Evolutionary conservation across 2,888 invertebrate species (phyloP), one percentile per base, ranked within the genome.

Genomic region (Stramonita haemastoma): DNA sequence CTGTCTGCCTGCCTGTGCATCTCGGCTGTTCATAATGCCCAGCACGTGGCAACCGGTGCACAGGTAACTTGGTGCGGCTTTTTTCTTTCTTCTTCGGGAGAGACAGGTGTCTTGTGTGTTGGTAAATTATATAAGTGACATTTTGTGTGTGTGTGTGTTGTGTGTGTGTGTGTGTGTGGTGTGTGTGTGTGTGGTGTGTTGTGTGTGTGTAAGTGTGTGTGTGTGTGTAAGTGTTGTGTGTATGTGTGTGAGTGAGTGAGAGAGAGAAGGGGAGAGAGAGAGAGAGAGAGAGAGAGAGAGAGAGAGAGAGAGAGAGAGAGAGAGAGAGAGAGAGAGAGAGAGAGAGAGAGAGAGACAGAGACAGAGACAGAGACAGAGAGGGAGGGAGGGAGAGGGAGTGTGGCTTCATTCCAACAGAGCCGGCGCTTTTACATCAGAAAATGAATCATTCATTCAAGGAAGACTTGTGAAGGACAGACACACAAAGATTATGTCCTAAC

Each of bases 191-290:
- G 86, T 85, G 46, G 85, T 36, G 85, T 46, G 85, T 46, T 0
- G 86, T 56, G 86, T 86, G 86, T 26, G 86, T 86, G 86, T n/a
- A n/a, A n/a, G 86, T 29, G 32, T 8, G 66, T 66, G 13, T 66
- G 86, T 29, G 32, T 8, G 66, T 66, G 13, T 66, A 26, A 1
- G n/a, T n/a, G n/a, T n/a, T 29, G 85, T 19, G 85, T 29, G 85
- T 22, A 11, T 26, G 32, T 8, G 66, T 66, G 13, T 66, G 8
- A 46, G 46, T 5, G 4, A 46, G 8, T 5, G 46, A 46, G 8
- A 46, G 46, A 46, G 8, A 46, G 46, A 46, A 46, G 8, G 8
- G 8, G 46, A 46, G 8, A 46, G 46, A 46, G 8, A 46, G 46
- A 46, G 8, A 46, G 46, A 46, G 8, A 46, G 46, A 46, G 8